These are phyloP conservation scores for Denticeps clupeoides DNA, from an alignment of 2,797 vertebrate species.

Conservation along the genomic window DNA sequence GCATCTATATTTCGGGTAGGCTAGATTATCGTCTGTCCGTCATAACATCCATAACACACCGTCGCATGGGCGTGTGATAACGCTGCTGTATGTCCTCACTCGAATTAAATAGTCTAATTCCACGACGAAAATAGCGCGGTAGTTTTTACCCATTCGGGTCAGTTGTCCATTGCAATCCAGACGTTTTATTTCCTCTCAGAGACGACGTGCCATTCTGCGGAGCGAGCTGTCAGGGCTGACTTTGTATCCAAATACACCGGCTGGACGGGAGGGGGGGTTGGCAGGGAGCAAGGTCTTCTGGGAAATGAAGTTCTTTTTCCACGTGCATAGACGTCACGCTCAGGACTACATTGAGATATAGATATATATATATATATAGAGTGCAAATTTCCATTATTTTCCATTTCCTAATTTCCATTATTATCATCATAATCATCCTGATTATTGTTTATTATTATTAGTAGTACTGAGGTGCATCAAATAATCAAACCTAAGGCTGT, in stretches of 20 bases:
- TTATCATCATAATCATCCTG: too few relatives aligned
- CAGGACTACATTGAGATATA: too few relatives aligned
- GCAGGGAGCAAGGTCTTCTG: conserved; percentile 39
- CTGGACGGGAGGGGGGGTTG: conserved; percentile 39
- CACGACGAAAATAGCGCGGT: conserved; percentile 16
- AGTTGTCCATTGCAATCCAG: conserved; percentile 29
- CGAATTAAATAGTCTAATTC: conserved; percentile 25
- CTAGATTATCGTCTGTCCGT: conserved; percentile 43
- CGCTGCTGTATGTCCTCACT: conserved; percentile 39
- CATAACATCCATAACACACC: conserved; percentile 47
- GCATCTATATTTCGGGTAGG: conserved; percentile 35
- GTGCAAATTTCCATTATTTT: too few relatives aligned
- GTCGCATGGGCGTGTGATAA: conserved; percentile 53
- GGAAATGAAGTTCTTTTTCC: conserved; percentile 64
- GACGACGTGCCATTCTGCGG: conserved; percentile 44
- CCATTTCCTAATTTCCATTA: too few relatives aligned
- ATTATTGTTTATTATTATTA: too few relatives aligned
- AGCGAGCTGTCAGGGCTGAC: conserved; percentile 61
- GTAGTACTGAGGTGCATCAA: too few relatives aligned
- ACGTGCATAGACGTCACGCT: too few relatives aligned
- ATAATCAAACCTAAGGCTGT: too few relatives aligned
- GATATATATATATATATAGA: too few relatives aligned
- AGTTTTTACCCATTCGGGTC: conserved; percentile 19
- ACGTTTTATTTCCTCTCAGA: conserved; percentile 15
- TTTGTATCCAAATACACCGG: conserved; percentile 62